A percentile compares a stretch with the other conserved stretches of the same genome.
phyloP scores from a whole-genome alignment of 1,140 invertebrate genomes.

The Drosophila kanapiae region DNA sequence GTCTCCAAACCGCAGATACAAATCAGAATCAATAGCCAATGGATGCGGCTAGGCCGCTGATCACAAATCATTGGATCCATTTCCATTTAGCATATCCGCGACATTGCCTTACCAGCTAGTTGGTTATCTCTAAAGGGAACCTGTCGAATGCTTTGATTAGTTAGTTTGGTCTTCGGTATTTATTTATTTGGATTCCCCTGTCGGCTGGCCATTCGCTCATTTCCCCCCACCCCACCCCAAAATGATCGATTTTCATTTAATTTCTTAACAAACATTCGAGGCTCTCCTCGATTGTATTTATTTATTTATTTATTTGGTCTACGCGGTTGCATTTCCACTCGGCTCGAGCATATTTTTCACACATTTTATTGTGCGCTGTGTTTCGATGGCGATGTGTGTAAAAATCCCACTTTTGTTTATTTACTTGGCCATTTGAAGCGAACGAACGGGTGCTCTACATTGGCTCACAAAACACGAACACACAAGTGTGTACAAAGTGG shows the following conservation, averaged over 20 bases:
- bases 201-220: constrained; percentile 19
- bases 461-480: constrained; percentile 19
- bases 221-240: constrained; percentile 2
- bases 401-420: constrained; percentile 78
- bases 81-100: constrained; percentile 31
- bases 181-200: constrained; percentile 48
- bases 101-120: constrained; percentile 17
- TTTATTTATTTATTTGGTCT: constrained; percentile 72
- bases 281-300: constrained; percentile 46
- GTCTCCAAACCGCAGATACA: constrained; percentile 24
- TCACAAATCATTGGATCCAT: constrained; percentile 37
- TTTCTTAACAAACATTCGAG: constrained; percentile 60
- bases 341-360: constrained; percentile 70
- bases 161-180: constrained; percentile 22
- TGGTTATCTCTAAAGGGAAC: constrained; percentile 26
- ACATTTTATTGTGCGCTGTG: constrained; percentile 74
- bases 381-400: constrained; percentile 58
- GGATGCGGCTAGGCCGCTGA: constrained; percentile 32
- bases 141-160: constrained; percentile 31
- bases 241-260: constrained; percentile 80
- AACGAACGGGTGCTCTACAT: constrained; percentile 67
- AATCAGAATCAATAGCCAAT: constrained; percentile 46
- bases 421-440: constrained; percentile 75
- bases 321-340: constrained; percentile 64
- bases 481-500: neutral